Base-by-base conservation (phyloP, 2,888 invertebrate species). In the Abrostola triplasia region DNA sequence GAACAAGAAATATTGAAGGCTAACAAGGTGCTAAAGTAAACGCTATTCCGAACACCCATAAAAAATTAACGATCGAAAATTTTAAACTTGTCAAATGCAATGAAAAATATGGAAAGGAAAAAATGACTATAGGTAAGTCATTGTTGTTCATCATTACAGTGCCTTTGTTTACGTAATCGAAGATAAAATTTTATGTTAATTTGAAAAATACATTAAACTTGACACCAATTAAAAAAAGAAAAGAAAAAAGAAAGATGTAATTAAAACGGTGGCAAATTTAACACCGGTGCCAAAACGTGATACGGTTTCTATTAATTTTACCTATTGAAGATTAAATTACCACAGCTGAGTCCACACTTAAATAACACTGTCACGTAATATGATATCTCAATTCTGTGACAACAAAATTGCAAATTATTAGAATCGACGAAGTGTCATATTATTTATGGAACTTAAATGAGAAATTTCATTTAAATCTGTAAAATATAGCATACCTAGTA, bases 1-100 rank as follows among this genome's bases (percentile, higher is more conserved):
- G 80, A 79, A 84, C 85, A 80, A 83, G 82, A 83, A 83, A 75
- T 77, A 76, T 69, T 78, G 92, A 93, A 93, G 92, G 93, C 84
- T 88, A 92, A 91, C 93, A 85, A 90, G 92, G 88, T 90, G 89
- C 88, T 92, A 91, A 92, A 92, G 90, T 91, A 89, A 90, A 89
- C 86, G 87, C 86, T 89, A 88, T 90, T 87, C 84, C 77, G 88
- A 89, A 89, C 85, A 86, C 84, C 79, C 83, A 84, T 90, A 87
- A 90, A 91, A 86, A 89, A 86, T 84, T 88, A 83, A 88, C 84
- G 86, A 88, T 76, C 83, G 77, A 86, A 84, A 80, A 80, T 77
- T 82, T 83, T 81, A 78, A 83, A 82, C 76, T 70, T 84, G 81
- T 83, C 85, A 87, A 86, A 86, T 81, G 74, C 79, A 83, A 79